Base-by-base conservation (phyloP, 2,113 vertebrate genomes). In the Corythornis madagascariensis region DNA sequence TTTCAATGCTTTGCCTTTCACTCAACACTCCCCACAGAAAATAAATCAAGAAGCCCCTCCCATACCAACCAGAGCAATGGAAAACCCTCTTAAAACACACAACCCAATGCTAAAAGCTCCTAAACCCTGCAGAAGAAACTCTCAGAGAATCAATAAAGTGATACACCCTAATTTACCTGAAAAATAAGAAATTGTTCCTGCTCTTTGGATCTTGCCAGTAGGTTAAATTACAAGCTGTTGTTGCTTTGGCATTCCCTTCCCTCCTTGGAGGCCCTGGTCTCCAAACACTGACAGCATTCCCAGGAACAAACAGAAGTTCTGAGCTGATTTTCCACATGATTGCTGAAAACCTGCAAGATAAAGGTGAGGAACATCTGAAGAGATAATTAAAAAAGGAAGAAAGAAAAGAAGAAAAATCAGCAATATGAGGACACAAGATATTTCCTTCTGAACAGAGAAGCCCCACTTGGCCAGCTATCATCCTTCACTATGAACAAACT, bases 381-480 rank as follows among this genome's bases (percentile, higher is more conserved):
- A 73, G 63, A 57, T 88, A 59, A 81, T 64, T 79, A 43, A 75
- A 89, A 59, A 67, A 64, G 47, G 17, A 20, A 64, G 18, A 63
- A 31, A 48, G 21, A 50, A 22, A 50, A 50, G 52, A 85, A 84
- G 10, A 73, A 70, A 66, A 50, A 17, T 2, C n/a, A 45, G 64
- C 72, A 64, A 4, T 83, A 77, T 6, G 28, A 86, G 69, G 57
- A 88, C 60, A 83, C 31, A 48, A 89, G 72, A 11, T 74, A 86
- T 13, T 91, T 93, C 64, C 35, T 83, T 50, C 78, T 83, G 74
- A 78, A 88, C 38, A 76, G 28, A 93, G 65, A 94, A 90, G 64
- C 83, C 56, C 70, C 75, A 75, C 79, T 96, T 94, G 75, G 59
- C 80, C 67, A 31, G 57, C 91, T 81, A 85, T 95, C 93, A 95